Conservation (phyloP, 1,140 invertebrate species). For the Drosophila rufa region DNA sequence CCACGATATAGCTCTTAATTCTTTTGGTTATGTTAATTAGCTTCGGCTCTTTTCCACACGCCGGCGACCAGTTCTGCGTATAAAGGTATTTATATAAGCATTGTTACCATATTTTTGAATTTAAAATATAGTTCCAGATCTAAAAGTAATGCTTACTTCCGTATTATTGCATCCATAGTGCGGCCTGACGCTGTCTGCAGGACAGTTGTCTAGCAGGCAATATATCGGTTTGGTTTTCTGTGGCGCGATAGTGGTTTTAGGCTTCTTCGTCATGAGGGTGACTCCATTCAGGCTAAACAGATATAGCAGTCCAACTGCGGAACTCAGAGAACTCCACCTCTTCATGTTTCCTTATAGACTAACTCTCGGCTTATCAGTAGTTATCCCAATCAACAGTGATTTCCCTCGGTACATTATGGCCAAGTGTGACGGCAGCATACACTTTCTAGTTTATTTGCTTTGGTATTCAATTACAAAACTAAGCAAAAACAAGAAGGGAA, state of each 20-base stretch:
- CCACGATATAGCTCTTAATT: neutral
- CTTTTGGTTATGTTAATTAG: neutral
- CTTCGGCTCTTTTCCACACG: neutral
- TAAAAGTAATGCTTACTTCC: neutral
- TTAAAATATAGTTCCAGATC: neutral
- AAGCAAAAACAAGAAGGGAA: neutral
- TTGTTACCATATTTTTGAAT: neutral
- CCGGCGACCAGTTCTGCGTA: neutral
- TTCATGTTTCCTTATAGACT: neutral
- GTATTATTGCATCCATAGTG: conserved; percentile 5
- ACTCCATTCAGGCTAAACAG: neutral
- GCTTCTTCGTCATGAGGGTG: no score
- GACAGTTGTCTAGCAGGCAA: conserved; percentile 3
- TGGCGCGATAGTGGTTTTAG: neutral
- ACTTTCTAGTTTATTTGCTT: neutral
- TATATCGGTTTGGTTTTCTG: neutral
- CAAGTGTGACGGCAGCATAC: neutral
- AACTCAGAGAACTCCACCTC: neutral
- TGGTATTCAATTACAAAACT: neutral
- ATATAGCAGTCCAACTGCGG: neutral
- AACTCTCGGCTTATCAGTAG: neutral
- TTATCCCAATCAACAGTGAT: neutral
- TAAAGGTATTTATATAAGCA: neutral
- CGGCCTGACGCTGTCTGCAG: neutral
- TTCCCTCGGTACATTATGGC: neutral